Evolutionary conservation across 2,888 invertebrate genomes (phyloP), one percentile per base, ranked within the genome.

Genomic region (Dryocosmus kuriphilus): DNA sequence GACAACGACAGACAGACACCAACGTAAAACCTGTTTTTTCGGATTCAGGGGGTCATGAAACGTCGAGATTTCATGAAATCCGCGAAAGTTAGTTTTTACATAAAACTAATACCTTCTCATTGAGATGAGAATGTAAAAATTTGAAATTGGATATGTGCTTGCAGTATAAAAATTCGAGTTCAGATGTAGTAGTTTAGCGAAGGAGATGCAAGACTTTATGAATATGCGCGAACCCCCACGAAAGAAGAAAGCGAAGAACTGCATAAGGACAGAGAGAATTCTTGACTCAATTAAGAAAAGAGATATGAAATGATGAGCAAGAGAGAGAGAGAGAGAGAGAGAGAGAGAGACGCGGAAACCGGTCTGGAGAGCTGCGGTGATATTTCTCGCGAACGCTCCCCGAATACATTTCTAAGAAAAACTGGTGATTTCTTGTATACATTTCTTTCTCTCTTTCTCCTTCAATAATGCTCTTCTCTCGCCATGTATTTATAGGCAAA

Each of bases 351-450:
- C 4, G 55, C 2, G 38, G 38, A 60, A 19, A 76, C 24, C 24
- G 19, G 46, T 27, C 16, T 67, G 46, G 46, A 41, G 27, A 75
- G 76, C 80, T 80, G 77, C 80, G 85, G 79, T 84, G 81, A 85
- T 87, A 86, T 88, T 86, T 87, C 84, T 85, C 81, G 77, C 74
- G 82, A 84, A 86, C 83, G 83, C 82, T 82, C 85, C 85, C 81
- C 83, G 86, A 86, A 86, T 88, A 87, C 86, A 88, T 87, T 87
- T 86, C 87, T 86, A 86, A 88, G 81, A 86, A 88, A 88, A 87
- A 85, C 85, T 83, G 85, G 86, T 85, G 87, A 88, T 86, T 88
- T 84, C 74, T 81, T 79, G 79, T 84, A 81, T 84, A 84, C 81
- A 80, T 80, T 83, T 78, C 82, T 80, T 2, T 14, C 81, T 79